Evolutionary conservation across 2,888 invertebrate species (phyloP).

Genomic region (Drosophila seclusa): DNA sequence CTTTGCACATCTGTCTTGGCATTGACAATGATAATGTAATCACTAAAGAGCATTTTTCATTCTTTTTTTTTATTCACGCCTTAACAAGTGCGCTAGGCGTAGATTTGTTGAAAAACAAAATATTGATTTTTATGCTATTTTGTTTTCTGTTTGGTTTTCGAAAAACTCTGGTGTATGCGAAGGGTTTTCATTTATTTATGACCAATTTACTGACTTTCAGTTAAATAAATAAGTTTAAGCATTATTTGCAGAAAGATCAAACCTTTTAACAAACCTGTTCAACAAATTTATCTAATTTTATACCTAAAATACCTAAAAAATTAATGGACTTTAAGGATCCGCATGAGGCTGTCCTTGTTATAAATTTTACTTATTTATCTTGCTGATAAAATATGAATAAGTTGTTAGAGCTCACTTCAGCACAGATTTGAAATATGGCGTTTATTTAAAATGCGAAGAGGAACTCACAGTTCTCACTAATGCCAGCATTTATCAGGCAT

Average conservation of each 20-base stretch:
- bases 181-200: not conserved
- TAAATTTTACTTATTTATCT: too few species aligned
- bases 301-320: constrained; percentile 12
- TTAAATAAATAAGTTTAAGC: constrained; percentile 16
- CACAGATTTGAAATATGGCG: not conserved
- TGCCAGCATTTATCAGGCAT: constrained; percentile 3
- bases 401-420: not conserved
- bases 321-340: not conserved
- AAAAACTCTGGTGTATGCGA: not conserved
- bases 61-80: constrained; percentile 5
- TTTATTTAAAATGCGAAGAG: not conserved
- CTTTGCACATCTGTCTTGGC: constrained; percentile 44
- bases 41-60: constrained; percentile 13
- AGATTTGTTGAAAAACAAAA: not conserved
- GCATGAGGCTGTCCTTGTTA: too few species aligned
- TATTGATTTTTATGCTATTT: not conserved
- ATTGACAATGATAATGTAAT: constrained; percentile 61
- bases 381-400: not conserved
- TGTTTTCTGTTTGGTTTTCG: not conserved
- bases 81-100: not conserved
- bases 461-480: not conserved
- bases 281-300: constrained; percentile 9
- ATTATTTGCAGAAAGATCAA: not conserved
- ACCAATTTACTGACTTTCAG: not conserved
- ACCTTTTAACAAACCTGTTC: not conserved